Conservation (phyloP, 2,888 invertebrate species). For the Clivina fossor region DNA sequence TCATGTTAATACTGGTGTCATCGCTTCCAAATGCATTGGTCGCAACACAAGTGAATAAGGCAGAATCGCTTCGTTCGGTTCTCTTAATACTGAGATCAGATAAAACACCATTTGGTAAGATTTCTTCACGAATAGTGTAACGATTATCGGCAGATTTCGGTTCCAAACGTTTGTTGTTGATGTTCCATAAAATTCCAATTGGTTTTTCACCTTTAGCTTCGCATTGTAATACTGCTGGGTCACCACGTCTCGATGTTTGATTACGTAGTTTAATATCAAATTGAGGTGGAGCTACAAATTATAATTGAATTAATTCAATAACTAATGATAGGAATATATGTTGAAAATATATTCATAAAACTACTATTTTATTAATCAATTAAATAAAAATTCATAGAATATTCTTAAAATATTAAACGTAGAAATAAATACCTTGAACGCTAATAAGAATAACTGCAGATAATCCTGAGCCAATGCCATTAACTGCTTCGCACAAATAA, state of each 20-base stretch:
- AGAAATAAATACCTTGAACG: conserved; percentile 80
- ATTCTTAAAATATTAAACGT: no score
- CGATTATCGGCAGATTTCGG: conserved; percentile 87
- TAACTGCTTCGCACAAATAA: conserved; percentile 93
- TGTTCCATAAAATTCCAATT: conserved; percentile 92
- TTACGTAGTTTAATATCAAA: conserved; percentile 90
- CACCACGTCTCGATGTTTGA: conserved; percentile 86
- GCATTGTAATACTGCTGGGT: conserved; percentile 88
- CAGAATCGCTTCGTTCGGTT: conserved; percentile 86
- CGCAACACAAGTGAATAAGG: conserved; percentile 87
- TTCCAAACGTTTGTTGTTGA: conserved; percentile 89
- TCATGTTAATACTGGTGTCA: conserved; percentile 94
- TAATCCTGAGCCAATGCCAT: conserved; percentile 92
- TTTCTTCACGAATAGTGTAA: conserved; percentile 85
- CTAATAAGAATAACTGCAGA: conserved; percentile 93
- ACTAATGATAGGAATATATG: neutral
- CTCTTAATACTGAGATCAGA: conserved; percentile 88
- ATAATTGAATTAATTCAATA: conserved; percentile 3
- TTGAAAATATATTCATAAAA: conserved; percentile 19
- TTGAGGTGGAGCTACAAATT: conserved; percentile 78
- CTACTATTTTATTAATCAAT: neutral
- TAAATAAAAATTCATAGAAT: conserved; percentile 13
- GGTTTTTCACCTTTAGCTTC: conserved; percentile 94
- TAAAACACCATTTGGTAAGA: conserved; percentile 81
- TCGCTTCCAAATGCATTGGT: conserved; percentile 93